These are phyloP conservation scores for Trimorus sp. DNA, from an alignment of 2,888 invertebrate genomes.

Conservation along the genomic window DNA sequence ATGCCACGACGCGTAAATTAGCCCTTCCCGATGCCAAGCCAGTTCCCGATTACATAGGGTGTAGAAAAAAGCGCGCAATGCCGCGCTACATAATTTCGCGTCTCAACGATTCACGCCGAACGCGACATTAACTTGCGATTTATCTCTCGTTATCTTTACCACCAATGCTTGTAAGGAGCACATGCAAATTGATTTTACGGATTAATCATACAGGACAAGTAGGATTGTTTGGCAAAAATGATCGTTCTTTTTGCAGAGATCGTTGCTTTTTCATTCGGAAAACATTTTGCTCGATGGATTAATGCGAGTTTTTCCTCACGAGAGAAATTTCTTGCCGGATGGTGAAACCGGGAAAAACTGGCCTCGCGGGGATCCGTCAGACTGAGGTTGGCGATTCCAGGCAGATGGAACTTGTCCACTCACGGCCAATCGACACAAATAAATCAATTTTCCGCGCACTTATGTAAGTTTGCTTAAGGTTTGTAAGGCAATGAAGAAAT, in stretches of 20 bases:
- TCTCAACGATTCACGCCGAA: conserved; percentile 41
- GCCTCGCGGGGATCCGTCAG: too few species aligned
- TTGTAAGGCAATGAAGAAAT: background rate
- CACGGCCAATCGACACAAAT: too few species aligned
- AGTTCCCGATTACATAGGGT: conserved; percentile 59
- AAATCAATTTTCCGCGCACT: too few species aligned
- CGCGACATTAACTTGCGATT: conserved; percentile 50
- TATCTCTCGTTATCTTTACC: conserved; percentile 52
- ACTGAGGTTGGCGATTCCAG: too few species aligned
- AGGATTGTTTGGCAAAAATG: conserved; percentile 6
- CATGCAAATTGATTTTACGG: conserved; percentile 55
- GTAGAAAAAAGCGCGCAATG: conserved; percentile 52
- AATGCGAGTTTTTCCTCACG: too few species aligned
- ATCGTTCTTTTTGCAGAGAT: background rate
- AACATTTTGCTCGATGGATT: background rate
- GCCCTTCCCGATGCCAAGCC: conserved; percentile 52
- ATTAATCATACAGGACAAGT: conserved; percentile 41
- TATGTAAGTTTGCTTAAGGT: too few species aligned
- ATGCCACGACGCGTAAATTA: conserved; percentile 64
- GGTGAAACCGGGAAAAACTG: too few species aligned
- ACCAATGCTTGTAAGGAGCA: conserved; percentile 28
- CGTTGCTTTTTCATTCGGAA: background rate
- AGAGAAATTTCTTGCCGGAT: too few species aligned
- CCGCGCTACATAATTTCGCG: conserved; percentile 46
- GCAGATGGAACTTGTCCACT: too few species aligned